Evolutionary conservation across 2,888 invertebrate genomes (phyloP).

Genomic region (Eristalinus aeneus): DNA sequence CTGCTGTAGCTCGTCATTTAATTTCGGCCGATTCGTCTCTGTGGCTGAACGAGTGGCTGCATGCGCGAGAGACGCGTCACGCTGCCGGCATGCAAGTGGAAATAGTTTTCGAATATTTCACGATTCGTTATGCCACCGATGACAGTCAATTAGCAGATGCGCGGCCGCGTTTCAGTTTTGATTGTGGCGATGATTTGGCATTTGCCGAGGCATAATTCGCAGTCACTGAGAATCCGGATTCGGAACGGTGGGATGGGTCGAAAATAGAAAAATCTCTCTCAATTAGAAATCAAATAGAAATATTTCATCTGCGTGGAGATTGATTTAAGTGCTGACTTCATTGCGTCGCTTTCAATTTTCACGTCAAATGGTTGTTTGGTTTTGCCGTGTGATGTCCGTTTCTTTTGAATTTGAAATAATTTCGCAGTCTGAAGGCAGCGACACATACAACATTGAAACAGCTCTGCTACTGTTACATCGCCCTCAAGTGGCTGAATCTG

Average conservation of each 20-base stretch:
- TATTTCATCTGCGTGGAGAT: not conserved
- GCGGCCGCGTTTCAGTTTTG: slow-evolving; percentile 24
- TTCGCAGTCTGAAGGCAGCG: too few relatives aligned
- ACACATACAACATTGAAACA: too few relatives aligned
- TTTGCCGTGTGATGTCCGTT: too few relatives aligned
- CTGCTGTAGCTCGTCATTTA: slow-evolving; percentile 41
- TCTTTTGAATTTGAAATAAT: too few relatives aligned
- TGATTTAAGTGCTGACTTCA: not conserved
- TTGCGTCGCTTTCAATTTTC: too few relatives aligned
- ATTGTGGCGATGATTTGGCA: slow-evolving; percentile 40
- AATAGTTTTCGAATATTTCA: slow-evolving; percentile 60
- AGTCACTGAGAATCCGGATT: not conserved
- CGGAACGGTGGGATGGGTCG: not conserved
- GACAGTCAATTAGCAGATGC: slow-evolving; percentile 67
- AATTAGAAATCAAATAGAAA: not conserved
- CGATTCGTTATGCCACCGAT: slow-evolving; percentile 58
- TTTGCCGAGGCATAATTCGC: slow-evolving; percentile 7
- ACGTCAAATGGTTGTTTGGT: too few relatives aligned
- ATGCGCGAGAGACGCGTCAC: slow-evolving; percentile 35
- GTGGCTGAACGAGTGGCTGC: slow-evolving; percentile 29
- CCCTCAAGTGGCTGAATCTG: too few relatives aligned
- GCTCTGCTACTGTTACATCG: too few relatives aligned
- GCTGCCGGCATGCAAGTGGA: slow-evolving; percentile 46
- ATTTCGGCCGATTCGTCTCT: slow-evolving; percentile 42
- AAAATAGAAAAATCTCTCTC: not conserved